Evolutionary conservation across 2,113 vertebrate genomes (phyloP).

Genomic region (Tetrax tetrax): DNA sequence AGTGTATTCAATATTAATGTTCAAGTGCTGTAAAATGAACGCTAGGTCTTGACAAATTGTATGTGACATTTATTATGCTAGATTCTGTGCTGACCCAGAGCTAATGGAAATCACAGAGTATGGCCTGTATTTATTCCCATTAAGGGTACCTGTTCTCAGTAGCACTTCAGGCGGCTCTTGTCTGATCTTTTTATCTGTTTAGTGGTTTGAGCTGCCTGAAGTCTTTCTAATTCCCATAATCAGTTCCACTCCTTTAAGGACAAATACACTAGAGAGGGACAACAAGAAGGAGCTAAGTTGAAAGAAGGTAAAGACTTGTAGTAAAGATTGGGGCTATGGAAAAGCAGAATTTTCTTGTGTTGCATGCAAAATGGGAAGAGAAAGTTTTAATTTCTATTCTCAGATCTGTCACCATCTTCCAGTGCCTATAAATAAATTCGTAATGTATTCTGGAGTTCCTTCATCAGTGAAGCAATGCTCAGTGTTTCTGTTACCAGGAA

Average conservation of each 20-base stretch:
- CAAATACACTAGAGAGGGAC: not conserved
- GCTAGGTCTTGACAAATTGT: not conserved
- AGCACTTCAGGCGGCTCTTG: not conserved
- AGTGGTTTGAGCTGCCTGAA: not conserved
- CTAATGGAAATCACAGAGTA: not conserved
- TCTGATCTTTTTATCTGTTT: not conserved
- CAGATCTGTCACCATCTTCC: not conserved
- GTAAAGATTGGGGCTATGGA: not conserved
- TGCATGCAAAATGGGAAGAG: not conserved
- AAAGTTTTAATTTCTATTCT: not conserved
- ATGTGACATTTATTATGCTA: slow-evolving; percentile 13
- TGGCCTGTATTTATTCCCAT: not conserved
- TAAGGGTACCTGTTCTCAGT: not conserved
- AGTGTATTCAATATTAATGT: not conserved
- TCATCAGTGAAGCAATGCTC: not conserved
- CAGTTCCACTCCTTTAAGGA: not conserved
- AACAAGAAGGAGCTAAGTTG: not conserved
- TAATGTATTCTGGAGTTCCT: not conserved
- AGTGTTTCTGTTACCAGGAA: not conserved
- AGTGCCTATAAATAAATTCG: slow-evolving; percentile 13
- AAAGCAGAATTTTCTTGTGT: not conserved
- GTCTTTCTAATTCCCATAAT: not conserved
- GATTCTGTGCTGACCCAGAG: not conserved
- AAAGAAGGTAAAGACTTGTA: not conserved
- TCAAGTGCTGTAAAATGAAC: not conserved